Evolutionary conservation across 2,888 invertebrate species (phyloP).

Genomic region (Arrhopalites spinosus): DNA sequence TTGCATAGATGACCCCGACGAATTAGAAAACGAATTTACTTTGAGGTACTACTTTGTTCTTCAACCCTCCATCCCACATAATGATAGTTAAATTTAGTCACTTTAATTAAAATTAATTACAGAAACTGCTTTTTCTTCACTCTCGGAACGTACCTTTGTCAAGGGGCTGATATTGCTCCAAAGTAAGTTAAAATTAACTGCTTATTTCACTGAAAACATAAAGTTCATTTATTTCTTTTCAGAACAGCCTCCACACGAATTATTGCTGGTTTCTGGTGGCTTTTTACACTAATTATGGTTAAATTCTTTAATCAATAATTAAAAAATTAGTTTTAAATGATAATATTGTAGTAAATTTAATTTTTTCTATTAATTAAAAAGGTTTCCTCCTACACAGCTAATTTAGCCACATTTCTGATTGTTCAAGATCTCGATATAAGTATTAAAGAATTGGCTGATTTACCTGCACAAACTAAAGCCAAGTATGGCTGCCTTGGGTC

Average conservation of each 20-base stretch:
- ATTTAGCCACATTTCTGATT: conserved; percentile 90
- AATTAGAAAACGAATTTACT: conserved; percentile 88
- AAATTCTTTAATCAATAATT: no score
- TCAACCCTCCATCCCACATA: no score
- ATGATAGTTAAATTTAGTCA: no score
- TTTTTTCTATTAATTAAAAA: no score
- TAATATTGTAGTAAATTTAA: no score
- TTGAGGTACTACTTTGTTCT: no score
- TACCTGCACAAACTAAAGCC: conserved; percentile 94
- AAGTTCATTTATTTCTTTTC: conserved; percentile 51
- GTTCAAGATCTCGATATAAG: conserved; percentile 92
- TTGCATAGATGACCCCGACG: conserved; percentile 77
- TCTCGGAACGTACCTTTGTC: conserved; percentile 65
- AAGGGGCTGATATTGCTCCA: conserved; percentile 42
- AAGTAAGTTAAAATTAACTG: conserved; percentile 24
- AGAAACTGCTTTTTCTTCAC: conserved; percentile 94
- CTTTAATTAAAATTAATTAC: no score
- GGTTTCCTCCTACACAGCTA: conserved; percentile 95
- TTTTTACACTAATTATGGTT: conserved; percentile 86
- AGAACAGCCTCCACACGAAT: conserved; percentile 68
- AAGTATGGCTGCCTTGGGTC: conserved; percentile 34
- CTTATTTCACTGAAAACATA: neutral
- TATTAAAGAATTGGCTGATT: conserved; percentile 92
- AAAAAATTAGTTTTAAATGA: no score
- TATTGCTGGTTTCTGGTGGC: conserved; percentile 68